A percentile compares a stretch with the other conserved stretches of the same genome.
Conservation (phyloP, 2,797 vertebrate species). For the Chanos chanos region DNA sequence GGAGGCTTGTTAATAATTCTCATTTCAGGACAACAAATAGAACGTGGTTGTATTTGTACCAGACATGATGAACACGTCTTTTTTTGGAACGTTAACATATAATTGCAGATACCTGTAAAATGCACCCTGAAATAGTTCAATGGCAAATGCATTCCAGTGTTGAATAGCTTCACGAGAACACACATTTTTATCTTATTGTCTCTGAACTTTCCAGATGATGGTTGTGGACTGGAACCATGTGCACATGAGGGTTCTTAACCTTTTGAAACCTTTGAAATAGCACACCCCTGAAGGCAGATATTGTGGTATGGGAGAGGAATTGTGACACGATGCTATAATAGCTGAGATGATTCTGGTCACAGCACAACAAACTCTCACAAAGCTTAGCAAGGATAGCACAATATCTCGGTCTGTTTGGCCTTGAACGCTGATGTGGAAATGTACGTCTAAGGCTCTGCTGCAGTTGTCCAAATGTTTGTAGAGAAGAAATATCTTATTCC, state of each 20-base stretch:
- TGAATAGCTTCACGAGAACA: constrained; percentile 6
- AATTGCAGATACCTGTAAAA: constrained; percentile 4
- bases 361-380: constrained; percentile 15
- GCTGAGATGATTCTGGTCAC: constrained; percentile 31
- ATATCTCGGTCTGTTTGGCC: too few relatives aligned
- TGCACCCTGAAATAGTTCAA: neutral
- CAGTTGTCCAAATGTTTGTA: neutral
- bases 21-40: too few relatives aligned
- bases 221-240: neutral
- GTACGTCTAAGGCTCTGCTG: too few relatives aligned
- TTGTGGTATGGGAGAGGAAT: constrained; percentile 20
- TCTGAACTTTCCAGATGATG: constrained; percentile 19
- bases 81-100: neutral
- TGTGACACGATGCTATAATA: constrained; percentile 40
- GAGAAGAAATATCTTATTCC: constrained; percentile 8
- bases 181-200: constrained; percentile 9
- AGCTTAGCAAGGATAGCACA: too few relatives aligned
- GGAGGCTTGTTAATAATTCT: too few relatives aligned
- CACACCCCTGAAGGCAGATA: constrained; percentile 38
- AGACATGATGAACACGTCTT: neutral
- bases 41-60: too few relatives aligned
- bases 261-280: constrained; percentile 45
- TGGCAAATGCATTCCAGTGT: neutral
- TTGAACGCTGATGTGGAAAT: too few relatives aligned
- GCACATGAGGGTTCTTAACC: constrained; percentile 29